These are phyloP conservation scores for Chloroclystis v-ata DNA, from an alignment of 2,888 invertebrate species.

Conservation along the genomic window DNA sequence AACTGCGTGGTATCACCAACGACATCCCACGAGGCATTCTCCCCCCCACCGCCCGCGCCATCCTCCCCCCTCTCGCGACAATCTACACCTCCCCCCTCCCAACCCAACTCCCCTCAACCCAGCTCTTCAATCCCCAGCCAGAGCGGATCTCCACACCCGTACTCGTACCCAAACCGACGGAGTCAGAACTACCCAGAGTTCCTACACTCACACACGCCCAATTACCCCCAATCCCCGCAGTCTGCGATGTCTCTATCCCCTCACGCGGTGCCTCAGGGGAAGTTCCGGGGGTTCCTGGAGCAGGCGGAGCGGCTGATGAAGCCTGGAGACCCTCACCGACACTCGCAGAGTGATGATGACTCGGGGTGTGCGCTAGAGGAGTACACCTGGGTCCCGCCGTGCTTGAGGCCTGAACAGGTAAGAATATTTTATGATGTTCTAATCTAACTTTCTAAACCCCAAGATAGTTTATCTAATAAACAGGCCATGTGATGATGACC, in stretches of 20 bases:
- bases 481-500: too few relatives aligned
- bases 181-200: conserved; percentile 56
- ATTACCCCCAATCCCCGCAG: conserved; percentile 60
- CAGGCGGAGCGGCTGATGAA: conserved; percentile 80
- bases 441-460: too few relatives aligned
- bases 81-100: conserved; percentile 64
- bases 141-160: conserved; percentile 63
- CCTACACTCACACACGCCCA: conserved; percentile 53
- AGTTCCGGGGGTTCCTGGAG: conserved; percentile 66
- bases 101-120: conserved; percentile 65
- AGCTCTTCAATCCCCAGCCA: conserved; percentile 62
- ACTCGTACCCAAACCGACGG: conserved; percentile 62
- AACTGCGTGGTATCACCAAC: conserved; percentile 84
- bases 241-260: conserved; percentile 70
- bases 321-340: conserved; percentile 86
- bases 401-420: conserved; percentile 97
- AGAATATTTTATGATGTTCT: too few relatives aligned
- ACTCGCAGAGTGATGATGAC: conserved; percentile 97
- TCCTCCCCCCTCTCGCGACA: conserved; percentile 56
- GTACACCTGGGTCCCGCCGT: conserved; percentile 98
- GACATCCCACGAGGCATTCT: conserved; percentile 59
- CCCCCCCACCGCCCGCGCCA: conserved; percentile 64
- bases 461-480: too few relatives aligned
- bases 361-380: conserved; percentile 98
- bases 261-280: conserved; percentile 66